These are phyloP conservation scores for Hippopotamus amphibius DNA, from an alignment of 2,113 vertebrate species.

Conservation along the genomic window DNA sequence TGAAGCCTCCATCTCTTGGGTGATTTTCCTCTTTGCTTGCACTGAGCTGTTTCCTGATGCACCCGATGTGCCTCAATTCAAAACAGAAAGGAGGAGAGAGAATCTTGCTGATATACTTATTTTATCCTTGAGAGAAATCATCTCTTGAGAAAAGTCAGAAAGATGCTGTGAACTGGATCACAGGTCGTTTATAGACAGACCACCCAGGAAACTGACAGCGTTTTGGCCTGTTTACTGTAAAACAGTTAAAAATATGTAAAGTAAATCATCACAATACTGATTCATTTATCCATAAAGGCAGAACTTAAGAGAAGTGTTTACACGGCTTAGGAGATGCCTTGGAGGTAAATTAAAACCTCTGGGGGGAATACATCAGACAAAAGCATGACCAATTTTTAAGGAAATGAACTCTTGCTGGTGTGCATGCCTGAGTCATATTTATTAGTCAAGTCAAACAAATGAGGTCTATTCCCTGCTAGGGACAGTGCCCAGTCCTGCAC, in stretches of 20 bases:
- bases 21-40: conserved; percentile 49
- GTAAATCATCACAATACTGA: neutral
- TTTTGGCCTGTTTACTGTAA: neutral
- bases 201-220: neutral
- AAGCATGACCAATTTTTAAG: conserved; percentile 18
- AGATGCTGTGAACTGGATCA: neutral
- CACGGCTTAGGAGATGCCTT: neutral
- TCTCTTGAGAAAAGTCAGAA: neutral
- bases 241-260: neutral
- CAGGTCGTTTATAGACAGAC: neutral
- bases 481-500: accelerated
- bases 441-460: conserved; percentile 34
- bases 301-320: neutral
- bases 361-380: neutral
- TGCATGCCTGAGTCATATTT: neutral
- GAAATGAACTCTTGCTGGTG: conserved; percentile 12
- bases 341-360: neutral
- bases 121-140: neutral
- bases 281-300: neutral
- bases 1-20: neutral
- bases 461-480: neutral
- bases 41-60: conserved; percentile 12
- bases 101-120: neutral
- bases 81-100: conserved; percentile 63
- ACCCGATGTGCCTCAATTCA: conserved; percentile 16